A percentile compares a stretch with the other conserved stretches of the same genome.
Evolutionary conservation across 2,888 invertebrate genomes (phyloP).

Genomic region (Epirrita christyi): DNA sequence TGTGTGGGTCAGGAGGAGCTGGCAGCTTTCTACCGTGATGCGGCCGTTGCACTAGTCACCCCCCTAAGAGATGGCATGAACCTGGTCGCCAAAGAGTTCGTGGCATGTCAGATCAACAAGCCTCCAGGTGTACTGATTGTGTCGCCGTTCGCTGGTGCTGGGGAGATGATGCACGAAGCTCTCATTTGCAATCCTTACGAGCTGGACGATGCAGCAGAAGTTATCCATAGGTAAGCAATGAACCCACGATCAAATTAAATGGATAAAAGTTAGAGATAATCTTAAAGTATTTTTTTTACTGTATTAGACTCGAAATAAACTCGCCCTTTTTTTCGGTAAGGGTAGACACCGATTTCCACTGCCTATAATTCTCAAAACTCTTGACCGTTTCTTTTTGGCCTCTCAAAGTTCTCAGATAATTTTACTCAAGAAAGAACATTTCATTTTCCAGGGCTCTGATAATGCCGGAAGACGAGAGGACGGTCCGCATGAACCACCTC

Average conservation of each 20-base stretch:
- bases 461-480: conserved; percentile 95
- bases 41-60: conserved; percentile 94
- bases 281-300: too few relatives aligned
- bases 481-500: conserved; percentile 93
- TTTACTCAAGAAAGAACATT: neutral
- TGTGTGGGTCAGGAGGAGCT: conserved; percentile 94
- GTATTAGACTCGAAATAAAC: too few relatives aligned
- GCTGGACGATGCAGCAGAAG: conserved; percentile 93
- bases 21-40: conserved; percentile 94
- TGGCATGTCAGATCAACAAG: conserved; percentile 95
- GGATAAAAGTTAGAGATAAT: too few relatives aligned
- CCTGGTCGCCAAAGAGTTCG: conserved; percentile 96
- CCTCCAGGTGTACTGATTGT: conserved; percentile 94
- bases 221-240: conserved; percentile 87
- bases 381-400: too few relatives aligned
- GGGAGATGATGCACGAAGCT: conserved; percentile 97
- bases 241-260: too few relatives aligned
- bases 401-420: neutral
- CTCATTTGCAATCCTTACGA: conserved; percentile 96
- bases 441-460: conserved; percentile 87
- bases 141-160: conserved; percentile 96
- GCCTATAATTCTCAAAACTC: too few relatives aligned
- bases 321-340: too few relatives aligned
- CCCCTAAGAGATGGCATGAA: conserved; percentile 96
- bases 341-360: too few relatives aligned